Evolutionary conservation across 64 coral and sea anemone genomes (phyloP).

Genomic region (Cladopsammia gracilis): DNA sequence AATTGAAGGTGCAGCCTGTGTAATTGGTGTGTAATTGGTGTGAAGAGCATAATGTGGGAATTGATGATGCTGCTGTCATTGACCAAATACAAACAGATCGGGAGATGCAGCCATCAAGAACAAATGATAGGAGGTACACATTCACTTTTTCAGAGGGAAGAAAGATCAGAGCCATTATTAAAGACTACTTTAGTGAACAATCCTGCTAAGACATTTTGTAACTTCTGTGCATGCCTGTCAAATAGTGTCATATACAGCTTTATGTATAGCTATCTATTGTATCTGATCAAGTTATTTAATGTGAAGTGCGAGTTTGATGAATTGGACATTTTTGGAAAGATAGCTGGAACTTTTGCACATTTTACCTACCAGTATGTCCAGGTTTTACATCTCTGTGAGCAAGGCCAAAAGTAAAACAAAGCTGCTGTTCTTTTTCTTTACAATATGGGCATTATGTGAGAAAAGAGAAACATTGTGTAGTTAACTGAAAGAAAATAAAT

Average conservation of each 20-base stretch:
- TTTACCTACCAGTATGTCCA: not conserved
- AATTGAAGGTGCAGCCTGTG: no score
- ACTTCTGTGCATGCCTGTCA: constrained; percentile 9
- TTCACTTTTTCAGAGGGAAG: constrained; percentile 51
- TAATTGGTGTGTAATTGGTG: no score
- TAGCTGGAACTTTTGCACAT: not conserved
- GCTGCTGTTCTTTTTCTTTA: not conserved
- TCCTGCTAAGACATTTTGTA: not conserved
- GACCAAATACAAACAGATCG: not conserved
- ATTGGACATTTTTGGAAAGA: constrained; percentile 12
- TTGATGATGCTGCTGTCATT: constrained; percentile 17
- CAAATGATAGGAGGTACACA: constrained; percentile 55
- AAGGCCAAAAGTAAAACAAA: constrained; percentile 26
- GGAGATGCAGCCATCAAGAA: constrained; percentile 23
- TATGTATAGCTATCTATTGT: constrained; percentile 22
- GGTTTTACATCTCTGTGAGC: constrained; percentile 7
- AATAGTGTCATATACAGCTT: constrained; percentile 32
- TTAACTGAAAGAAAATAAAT: constrained; percentile 1
- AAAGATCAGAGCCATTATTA: constrained; percentile 31
- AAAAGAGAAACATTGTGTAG: constrained; percentile 4
- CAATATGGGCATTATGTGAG: not conserved
- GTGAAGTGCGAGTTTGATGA: not conserved
- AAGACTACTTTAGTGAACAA: constrained; percentile 69
- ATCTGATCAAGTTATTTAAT: constrained; percentile 7
- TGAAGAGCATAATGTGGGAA: constrained; percentile 36